A percentile compares a stretch with the other conserved stretches of the same genome.
These are phyloP conservation scores for Drosophila limbata DNA, from an alignment of 2,888 invertebrate species.

Conservation along the genomic window DNA sequence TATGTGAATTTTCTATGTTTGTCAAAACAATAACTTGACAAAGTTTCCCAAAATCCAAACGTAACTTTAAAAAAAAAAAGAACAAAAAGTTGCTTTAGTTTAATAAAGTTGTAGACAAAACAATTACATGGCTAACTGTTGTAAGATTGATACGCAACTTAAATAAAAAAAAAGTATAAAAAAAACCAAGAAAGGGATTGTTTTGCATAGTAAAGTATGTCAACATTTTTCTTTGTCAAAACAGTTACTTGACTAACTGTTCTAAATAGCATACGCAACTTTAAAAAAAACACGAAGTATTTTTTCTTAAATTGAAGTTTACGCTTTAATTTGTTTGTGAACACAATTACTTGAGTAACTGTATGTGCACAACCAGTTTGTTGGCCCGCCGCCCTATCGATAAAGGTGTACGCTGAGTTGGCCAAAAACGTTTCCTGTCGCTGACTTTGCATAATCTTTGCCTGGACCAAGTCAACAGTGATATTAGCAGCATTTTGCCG, in stretches of 20 bases:
- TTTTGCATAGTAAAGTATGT: too few species aligned
- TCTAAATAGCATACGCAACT: background rate
- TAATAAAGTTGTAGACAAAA: too few species aligned
- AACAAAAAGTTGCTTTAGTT: too few species aligned
- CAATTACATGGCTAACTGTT: too few species aligned
- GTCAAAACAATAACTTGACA: too few species aligned
- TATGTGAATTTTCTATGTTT: too few species aligned
- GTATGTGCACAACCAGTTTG: constrained; percentile 40
- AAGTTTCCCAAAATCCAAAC: too few species aligned
- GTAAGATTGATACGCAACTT: too few species aligned
- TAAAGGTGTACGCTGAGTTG: constrained; percentile 15
- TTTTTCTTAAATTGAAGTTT: background rate
- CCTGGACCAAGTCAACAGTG: constrained; percentile 30
- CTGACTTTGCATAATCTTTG: constrained; percentile 71
- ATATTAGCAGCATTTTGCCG: constrained; percentile 12
- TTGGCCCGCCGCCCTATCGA: constrained; percentile 37
- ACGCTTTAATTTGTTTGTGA: background rate
- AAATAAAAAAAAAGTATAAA: background rate
- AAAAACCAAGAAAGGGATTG: too few species aligned
- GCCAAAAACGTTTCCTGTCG: constrained; percentile 64
- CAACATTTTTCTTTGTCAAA: background rate
- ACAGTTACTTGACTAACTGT: background rate
- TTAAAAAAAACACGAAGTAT: background rate
- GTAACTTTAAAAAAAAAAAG: too few species aligned
- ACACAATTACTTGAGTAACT: background rate